Base-by-base conservation (phyloP, 2,888 invertebrate genomes). In the Nemotelus nigrinus region DNA sequence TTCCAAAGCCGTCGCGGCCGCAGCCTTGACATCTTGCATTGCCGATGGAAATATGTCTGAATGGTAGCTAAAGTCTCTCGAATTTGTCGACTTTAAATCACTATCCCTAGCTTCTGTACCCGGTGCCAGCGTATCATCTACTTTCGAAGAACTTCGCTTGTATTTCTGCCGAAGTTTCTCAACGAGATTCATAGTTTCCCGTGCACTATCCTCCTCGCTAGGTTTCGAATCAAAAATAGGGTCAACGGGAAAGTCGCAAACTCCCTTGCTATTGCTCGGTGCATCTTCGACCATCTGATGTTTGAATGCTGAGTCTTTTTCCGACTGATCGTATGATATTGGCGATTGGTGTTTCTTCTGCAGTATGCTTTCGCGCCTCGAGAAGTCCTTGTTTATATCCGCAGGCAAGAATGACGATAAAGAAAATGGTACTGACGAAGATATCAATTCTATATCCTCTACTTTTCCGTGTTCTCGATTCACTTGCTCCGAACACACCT, bases 161-260 rank as follows among this genome's bases (percentile, higher is more conserved):
- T 82, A 93, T 88, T 83, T 92, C 92, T 90, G 90, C 70, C 96
- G 89, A 39, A 96, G 87, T 83, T 96, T 94, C 83, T 96, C 94
- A 3, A 96, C 94, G 47, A 96, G 88, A 87, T 95, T 93, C 79
- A 94, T 88, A 0, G 96, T 96, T 85, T 95, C 96, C 80, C 94
- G 90, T 0, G 94, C 93, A 82, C 93, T 90, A 82, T 94, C 93
- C 85, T 96, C 96, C 84, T 86, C 85, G 58, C 83, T 81, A 0
- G 83, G 82, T 39, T 84, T 81, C n/a, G 71, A 47, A 10, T 79
- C 78, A 48, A 79, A 77, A 53, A 79, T 79, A 2, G 79, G 78
- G 48, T 78, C 78, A 2, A 39, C 44, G 6, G 44, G 50, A 48
- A 76, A 60, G 8, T 74, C 74, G 8, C 60, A 60, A 39, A 60